phyloP scores from a whole-genome alignment of 1,140 invertebrate species.

The Homalodisca vitripennis region DNA sequence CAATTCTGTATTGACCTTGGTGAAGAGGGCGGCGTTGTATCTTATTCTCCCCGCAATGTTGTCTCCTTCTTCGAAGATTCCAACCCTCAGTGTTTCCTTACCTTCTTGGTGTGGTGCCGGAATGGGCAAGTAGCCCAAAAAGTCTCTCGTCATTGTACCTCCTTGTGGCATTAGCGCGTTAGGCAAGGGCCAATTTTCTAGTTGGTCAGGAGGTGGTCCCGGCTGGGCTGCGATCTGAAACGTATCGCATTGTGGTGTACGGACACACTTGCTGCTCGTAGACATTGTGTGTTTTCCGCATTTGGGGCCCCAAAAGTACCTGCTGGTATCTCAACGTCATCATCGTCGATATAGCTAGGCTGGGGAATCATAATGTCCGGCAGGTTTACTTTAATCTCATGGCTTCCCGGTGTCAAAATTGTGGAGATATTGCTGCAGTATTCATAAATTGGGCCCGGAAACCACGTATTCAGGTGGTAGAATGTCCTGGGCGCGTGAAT shows the following conservation, averaged over 20 bases:
- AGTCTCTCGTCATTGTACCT: too few species aligned
- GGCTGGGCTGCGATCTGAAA: too few species aligned
- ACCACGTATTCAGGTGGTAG: not conserved
- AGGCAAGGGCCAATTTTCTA: too few species aligned
- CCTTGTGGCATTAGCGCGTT: too few species aligned
- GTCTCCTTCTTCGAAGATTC: too few species aligned
- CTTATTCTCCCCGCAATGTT: too few species aligned
- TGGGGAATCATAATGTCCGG: not conserved
- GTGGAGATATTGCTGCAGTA: not conserved
- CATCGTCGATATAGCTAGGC: not conserved
- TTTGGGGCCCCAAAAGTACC: not conserved
- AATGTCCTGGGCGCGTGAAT: not conserved
- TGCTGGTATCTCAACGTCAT: not conserved
- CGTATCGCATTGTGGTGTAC: not conserved
- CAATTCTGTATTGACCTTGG: too few species aligned
- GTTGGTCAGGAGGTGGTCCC: too few species aligned
- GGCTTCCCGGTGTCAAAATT: not conserved
- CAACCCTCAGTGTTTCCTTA: too few species aligned
- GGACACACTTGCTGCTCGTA: not conserved
- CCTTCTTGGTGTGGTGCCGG: too few species aligned
- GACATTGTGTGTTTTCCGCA: slow-evolving; percentile 2
- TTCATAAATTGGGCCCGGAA: not conserved
- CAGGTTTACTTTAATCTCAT: not conserved
- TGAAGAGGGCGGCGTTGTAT: too few species aligned
- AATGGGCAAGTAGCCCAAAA: too few species aligned